Evolutionary conservation across 2,113 vertebrate genomes (phyloP).

Genomic region (Psittacara wagleri): DNA sequence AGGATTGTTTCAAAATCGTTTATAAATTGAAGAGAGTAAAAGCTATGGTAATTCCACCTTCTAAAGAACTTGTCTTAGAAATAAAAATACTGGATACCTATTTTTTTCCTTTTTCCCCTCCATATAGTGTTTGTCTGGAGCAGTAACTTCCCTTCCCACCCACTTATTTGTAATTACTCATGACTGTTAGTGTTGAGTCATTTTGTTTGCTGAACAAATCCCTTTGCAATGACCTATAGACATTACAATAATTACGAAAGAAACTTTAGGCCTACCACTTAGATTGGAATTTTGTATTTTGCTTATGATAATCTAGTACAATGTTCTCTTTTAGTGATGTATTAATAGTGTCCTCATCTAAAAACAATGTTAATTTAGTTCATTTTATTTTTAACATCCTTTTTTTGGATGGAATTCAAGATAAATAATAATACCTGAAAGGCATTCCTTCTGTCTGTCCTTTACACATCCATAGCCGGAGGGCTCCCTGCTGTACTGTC

Average conservation of each 20-base stretch:
- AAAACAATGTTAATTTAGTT: slow-evolving; percentile 15
- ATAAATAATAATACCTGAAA: not conserved
- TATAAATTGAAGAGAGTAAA: not conserved
- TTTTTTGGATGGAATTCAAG: not conserved
- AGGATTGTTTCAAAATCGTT: not conserved
- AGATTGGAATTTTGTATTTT: not conserved
- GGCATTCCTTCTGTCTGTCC: not conserved
- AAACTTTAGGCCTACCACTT: not conserved
- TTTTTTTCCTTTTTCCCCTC: not conserved
- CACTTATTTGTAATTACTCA: not conserved
- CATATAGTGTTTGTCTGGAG: not conserved
- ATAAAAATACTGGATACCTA: not conserved
- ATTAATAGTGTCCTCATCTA: not conserved
- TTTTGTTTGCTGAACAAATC: slow-evolving; percentile 6
- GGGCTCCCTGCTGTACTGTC: not conserved
- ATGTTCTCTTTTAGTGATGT: not conserved
- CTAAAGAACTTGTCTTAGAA: not conserved
- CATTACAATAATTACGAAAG: not conserved
- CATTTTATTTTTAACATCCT: not conserved
- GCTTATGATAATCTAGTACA: not conserved
- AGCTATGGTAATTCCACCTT: not conserved
- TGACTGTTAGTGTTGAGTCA: not conserved
- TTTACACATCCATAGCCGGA: not conserved
- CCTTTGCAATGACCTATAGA: not conserved
- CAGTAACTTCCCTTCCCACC: not conserved